Evolutionary conservation across 2,113 vertebrate species (phyloP).

Genomic region (Dromas ardeola): DNA sequence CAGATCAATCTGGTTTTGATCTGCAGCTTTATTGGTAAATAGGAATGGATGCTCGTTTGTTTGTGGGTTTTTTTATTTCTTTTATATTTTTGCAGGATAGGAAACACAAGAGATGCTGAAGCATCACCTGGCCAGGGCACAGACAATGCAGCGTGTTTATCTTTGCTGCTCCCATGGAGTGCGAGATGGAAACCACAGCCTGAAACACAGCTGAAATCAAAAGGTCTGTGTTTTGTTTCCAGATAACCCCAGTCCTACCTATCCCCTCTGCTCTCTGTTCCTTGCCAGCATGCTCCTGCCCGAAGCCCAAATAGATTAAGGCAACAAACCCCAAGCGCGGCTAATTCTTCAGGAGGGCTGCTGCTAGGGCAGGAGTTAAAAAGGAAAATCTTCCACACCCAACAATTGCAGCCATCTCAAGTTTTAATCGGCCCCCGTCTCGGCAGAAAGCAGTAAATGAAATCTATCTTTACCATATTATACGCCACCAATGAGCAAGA

Average conservation of each 20-base stretch:
- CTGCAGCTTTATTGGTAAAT: not conserved
- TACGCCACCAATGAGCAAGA: conserved; percentile 80
- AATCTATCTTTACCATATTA: conserved; percentile 81
- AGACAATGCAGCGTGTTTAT: conserved; percentile 42
- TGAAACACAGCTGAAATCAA: conserved; percentile 66
- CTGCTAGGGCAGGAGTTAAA: conserved; percentile 75
- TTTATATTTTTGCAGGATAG: not conserved
- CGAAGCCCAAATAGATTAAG: conserved; percentile 71
- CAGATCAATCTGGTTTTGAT: not conserved
- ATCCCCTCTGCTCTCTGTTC: conserved; percentile 48
- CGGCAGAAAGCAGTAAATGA: conserved; percentile 64
- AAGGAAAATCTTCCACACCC: conserved; percentile 63
- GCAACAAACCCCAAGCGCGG: conserved; percentile 51
- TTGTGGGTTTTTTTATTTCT: not conserved
- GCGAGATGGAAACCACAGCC: conserved; percentile 11
- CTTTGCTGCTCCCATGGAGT: conserved; percentile 22
- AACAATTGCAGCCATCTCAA: conserved; percentile 36
- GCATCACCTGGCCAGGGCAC: not conserved
- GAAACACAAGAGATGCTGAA: conserved; percentile 11
- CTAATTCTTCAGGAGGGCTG: conserved; percentile 68
- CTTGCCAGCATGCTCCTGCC: conserved; percentile 71
- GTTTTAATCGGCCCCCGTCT: conserved; percentile 69
- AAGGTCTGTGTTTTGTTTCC: conserved; percentile 76
- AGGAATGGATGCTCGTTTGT: not conserved
- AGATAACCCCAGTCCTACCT: conserved; percentile 66